Conservation (phyloP, 2,888 invertebrate genomes). For the Apodemia mormo region DNA sequence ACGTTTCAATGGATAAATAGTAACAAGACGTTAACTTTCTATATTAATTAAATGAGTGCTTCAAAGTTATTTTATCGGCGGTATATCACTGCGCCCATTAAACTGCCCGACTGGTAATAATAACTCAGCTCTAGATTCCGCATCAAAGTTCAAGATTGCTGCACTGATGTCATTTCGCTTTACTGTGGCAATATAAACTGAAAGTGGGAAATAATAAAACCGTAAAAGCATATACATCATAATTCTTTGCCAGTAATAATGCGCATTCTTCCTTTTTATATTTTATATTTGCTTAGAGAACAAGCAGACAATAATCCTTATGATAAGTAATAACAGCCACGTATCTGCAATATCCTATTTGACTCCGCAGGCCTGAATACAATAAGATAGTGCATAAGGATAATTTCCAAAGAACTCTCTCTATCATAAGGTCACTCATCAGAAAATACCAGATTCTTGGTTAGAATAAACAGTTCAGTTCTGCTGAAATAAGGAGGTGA, state of each 20-base stretch:
- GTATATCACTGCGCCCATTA: slow-evolving; percentile 48
- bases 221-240: neutral
- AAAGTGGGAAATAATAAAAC: slow-evolving; percentile 31
- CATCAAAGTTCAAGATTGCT: slow-evolving; percentile 47
- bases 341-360: too few relatives aligned
- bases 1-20: slow-evolving; percentile 26
- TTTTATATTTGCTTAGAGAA: too few relatives aligned
- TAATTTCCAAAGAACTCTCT: too few relatives aligned
- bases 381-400: too few relatives aligned
- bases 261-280: neutral
- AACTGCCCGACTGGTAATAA: slow-evolving; percentile 53
- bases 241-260: neutral
- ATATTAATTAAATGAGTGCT: slow-evolving; percentile 57
- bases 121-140: slow-evolving; percentile 48
- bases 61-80: slow-evolving; percentile 43
- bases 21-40: slow-evolving; percentile 45
- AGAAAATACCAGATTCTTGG: too few relatives aligned
- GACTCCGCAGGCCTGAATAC: too few relatives aligned
- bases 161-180: slow-evolving; percentile 38
- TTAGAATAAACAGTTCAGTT: too few relatives aligned
- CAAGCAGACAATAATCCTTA: too few relatives aligned
- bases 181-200: slow-evolving; percentile 36
- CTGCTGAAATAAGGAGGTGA: too few relatives aligned
- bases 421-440: too few relatives aligned
- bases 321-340: too few relatives aligned